Evolutionary conservation across 1,140 invertebrate genomes (phyloP).

Genomic region (Lordiphosa mommai): DNA sequence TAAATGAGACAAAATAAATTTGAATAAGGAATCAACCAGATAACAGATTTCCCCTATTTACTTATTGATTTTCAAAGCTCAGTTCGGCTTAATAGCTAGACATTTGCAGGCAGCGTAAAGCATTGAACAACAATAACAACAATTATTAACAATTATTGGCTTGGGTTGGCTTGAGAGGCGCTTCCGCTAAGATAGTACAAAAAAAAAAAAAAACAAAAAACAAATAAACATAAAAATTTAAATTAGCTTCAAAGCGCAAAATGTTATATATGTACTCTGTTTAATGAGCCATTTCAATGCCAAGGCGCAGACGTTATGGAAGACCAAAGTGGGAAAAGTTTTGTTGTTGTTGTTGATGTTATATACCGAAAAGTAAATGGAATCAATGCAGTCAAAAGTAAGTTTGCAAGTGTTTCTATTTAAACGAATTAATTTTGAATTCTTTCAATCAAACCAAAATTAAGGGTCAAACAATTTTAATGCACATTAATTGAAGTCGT

Average conservation of each 20-base stretch:
- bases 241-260: constrained; percentile 27
- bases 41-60: not conserved
- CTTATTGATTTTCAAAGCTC: constrained; percentile 5
- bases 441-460: too few species aligned
- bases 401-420: too few species aligned
- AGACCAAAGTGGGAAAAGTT: not conserved
- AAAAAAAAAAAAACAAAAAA: constrained; percentile 16
- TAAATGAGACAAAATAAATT: too few species aligned
- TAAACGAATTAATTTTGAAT: too few species aligned
- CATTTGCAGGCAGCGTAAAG: not conserved
- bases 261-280: constrained; percentile 10
- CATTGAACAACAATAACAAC: constrained; percentile 6
- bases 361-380: not conserved
- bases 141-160: constrained; percentile 42
- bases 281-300: constrained; percentile 56
- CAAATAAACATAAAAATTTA: constrained; percentile 34
- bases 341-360: not conserved
- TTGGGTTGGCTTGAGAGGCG: constrained; percentile 6
- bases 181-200: constrained; percentile 11
- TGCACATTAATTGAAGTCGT: constrained; percentile 33
- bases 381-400: too few species aligned
- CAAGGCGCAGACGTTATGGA: constrained; percentile 12
- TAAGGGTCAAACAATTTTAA: too few species aligned
- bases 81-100: not conserved
- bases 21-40: too few species aligned